Conservation (phyloP, 2,888 invertebrate genomes). For the Parnassius glacialis region DNA sequence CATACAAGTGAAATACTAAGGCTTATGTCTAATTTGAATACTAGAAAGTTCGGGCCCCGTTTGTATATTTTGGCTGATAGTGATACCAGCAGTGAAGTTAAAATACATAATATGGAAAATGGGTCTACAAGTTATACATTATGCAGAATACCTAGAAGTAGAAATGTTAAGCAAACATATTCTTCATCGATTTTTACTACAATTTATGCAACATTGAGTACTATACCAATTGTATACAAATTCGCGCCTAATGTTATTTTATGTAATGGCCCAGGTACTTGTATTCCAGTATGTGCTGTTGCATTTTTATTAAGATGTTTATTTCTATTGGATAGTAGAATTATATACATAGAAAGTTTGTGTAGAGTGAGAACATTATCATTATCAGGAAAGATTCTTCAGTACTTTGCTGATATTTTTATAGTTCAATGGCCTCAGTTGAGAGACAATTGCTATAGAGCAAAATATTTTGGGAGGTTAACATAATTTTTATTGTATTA, state of each 20-base stretch:
- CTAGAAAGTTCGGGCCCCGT: conserved; percentile 85
- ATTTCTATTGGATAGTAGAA: conserved; percentile 84
- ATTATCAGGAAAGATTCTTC: conserved; percentile 92
- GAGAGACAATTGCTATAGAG: conserved; percentile 82
- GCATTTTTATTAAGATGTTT: conserved; percentile 87
- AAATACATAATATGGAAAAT: conserved; percentile 80
- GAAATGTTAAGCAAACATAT: conserved; percentile 94
- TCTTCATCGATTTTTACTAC: conserved; percentile 90
- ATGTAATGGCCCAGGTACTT: conserved; percentile 98
- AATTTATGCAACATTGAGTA: conserved; percentile 84
- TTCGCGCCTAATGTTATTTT: conserved; percentile 90
- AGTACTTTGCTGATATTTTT: conserved; percentile 90
- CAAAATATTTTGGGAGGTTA: conserved; percentile 89
- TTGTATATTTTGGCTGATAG: conserved; percentile 89
- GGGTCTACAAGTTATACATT: conserved; percentile 66
- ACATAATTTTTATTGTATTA: conserved; percentile 54
- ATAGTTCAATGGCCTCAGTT: conserved; percentile 96
- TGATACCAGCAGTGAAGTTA: conserved; percentile 87
- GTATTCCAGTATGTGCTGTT: conserved; percentile 93
- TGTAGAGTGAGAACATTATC: conserved; percentile 95
- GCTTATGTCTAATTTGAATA: conserved; percentile 83
- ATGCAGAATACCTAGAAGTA: conserved; percentile 88
- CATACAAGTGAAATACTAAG: conserved; percentile 97
- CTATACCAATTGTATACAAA: conserved; percentile 84
- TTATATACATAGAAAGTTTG: conserved; percentile 96